Base-by-base conservation (phyloP, 2,888 invertebrate species). In the Eubasilissa splendida region DNA sequence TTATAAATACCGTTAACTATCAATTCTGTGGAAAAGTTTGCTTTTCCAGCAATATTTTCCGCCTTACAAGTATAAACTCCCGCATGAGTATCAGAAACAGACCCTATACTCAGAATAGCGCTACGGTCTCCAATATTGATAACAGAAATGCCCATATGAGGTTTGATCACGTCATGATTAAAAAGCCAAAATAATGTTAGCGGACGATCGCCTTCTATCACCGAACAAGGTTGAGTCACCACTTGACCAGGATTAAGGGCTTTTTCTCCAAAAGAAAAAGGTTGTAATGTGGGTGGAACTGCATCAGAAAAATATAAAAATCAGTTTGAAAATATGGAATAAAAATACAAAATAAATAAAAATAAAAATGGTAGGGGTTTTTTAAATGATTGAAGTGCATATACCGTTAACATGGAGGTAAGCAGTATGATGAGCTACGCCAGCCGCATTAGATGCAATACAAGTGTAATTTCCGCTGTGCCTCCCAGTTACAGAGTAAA, bases 391-490 rank as follows among this genome's bases (percentile, higher is more conserved):
- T 14, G n/a, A 14, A 68, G 68, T 68, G 68, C 71, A 71, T 56
- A 85, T 91, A 95, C 95, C 96, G 88, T 95, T 95, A 77, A 96
- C 95, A 87, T 92, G 92, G 86, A 96, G 91, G 85, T 91, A 88
- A 82, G 94, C 92, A 60, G 94, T 93, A 86, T 93, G 93, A 86
- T 92, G 93, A 83, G 92, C 91, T 82, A 89, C 89, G 85, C 95
- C 95, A 81, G 93, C 95, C 82, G 89, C 88, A 90, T 95, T 95
- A 82, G 91, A 90, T 14, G 95, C 96, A 83, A 92, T 91, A 87
- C 96, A 96, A 11, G 94, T 94, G 87, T 95, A 96, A 88, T 94
- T 94, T 84, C 95, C 96, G 85, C 94, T 93, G 87, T 95, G 94
- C 50, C 91, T 89, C 73, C 92, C 93, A 86, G 92, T 91, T 66